phyloP scores from a whole-genome alignment of 2,113 vertebrate genomes.

The Bombycilla garrulus region DNA sequence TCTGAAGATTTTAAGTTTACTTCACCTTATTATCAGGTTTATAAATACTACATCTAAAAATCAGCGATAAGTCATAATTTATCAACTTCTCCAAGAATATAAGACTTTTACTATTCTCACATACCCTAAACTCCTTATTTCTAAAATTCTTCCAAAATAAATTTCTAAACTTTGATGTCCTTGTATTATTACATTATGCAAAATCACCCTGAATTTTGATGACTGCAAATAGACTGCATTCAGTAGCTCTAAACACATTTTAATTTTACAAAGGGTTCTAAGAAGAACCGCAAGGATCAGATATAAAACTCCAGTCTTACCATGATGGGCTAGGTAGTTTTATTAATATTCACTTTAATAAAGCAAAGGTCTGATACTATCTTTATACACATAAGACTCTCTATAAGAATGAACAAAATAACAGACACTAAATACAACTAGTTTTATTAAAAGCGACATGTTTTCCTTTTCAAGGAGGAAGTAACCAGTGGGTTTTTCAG shows the following conservation, averaged over 20 bases:
- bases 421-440: neutral
- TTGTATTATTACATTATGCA: neutral
- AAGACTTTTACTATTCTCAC: neutral
- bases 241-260: neutral
- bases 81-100: neutral
- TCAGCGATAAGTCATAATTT: rapidly evolving
- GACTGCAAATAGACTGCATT: neutral
- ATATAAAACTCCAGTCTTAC: neutral
- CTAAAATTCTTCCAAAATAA: neutral
- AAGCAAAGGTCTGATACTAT: neutral
- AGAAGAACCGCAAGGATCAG: neutral
- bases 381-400: neutral
- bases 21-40: neutral
- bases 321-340: neutral
- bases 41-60: neutral
- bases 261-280: neutral
- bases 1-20: neutral
- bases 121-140: neutral
- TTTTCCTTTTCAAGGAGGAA: neutral
- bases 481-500: neutral
- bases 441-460: neutral
- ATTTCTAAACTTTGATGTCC: neutral
- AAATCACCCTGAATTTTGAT: neutral
- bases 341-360: neutral
- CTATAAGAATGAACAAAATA: neutral